Evolutionary conservation across 2,888 invertebrate species (phyloP).

Genomic region (Epistrophella euchroma): DNA sequence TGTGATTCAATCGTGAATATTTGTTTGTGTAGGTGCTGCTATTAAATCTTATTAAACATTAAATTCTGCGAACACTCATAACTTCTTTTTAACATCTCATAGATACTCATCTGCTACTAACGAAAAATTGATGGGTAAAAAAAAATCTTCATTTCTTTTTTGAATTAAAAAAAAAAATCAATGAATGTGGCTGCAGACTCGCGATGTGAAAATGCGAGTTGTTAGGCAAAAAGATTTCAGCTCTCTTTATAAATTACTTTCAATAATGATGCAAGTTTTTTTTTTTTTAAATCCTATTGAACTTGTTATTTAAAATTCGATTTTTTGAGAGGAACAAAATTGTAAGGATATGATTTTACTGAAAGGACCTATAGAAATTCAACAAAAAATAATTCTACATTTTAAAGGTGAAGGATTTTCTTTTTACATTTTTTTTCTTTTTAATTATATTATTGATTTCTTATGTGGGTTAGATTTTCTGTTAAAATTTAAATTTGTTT

Average conservation of each 20-base stretch:
- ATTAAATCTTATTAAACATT: background rate
- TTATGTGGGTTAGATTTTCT: too few species aligned
- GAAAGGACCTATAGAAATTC: background rate
- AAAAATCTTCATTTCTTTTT: background rate
- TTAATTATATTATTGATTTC: too few species aligned
- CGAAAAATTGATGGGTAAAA: background rate
- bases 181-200: background rate
- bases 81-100: background rate
- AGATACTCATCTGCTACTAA: background rate
- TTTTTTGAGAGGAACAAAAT: background rate
- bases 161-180: background rate
- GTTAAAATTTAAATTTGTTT: too few species aligned
- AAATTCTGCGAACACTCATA: background rate
- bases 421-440: too few species aligned
- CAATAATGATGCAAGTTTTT: background rate
- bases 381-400: background rate
- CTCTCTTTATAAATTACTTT: too few species aligned
- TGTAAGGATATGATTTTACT: background rate
- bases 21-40: too few species aligned
- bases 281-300: background rate
- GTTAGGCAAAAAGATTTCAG: background rate
- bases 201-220: background rate
- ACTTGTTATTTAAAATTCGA: slow-evolving; percentile 8
- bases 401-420: background rate
- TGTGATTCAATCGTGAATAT: too few species aligned